Evolutionary conservation across 2,797 vertebrate species (phyloP), one percentile per base, ranked within the genome.

Genomic region (Staurois parvus): DNA sequence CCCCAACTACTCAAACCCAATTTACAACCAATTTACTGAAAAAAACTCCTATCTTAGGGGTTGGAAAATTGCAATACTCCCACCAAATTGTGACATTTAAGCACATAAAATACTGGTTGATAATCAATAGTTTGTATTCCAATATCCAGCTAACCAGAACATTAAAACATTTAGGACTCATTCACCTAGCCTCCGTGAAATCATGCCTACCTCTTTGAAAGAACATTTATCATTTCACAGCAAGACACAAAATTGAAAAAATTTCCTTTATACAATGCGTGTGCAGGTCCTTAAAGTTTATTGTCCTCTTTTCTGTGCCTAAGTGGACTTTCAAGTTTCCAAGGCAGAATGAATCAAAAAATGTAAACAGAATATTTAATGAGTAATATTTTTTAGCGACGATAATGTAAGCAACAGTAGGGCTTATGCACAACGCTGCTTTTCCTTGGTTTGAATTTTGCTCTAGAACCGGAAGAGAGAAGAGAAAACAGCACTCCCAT

Each of bases 281-380:
- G 52, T n/a, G 48, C 17, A 19, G 48, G 48, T 59, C 52, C 52
- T 24, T n/a, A 59, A 52, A 7, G 21, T 59, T 59, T 24, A 21
- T 59, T 12, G 4, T 59, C 21, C 52, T 59, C 52, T n/a, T 59
- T 21, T 72, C 34, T 34, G 52, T 59, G 52, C 52, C 52, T 59
- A 59, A 72, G 69, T 32, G 32, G 8, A 37, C 29, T 32, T 72
- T 34, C 69, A 72, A 34, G 52, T 59, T 59, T 59, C 52, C 52
- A 59, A 59, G 8, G 52, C 52, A 59, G 19, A 59, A 24, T 59
- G 52, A 59, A 24, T 59, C 21, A 59, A 59, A 59, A 59, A 59
- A 59, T 59, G 52, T 59, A 59, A 59, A 59, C 52, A 59, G 52
- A 59, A 59, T 59, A 59, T 59, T 59, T 59, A 24, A 59, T 59